A percentile compares a stretch with the other conserved stretches of the same genome.
These are phyloP conservation scores for Rhagonycha fulva DNA, from an alignment of 2,888 invertebrate species.

Conservation along the genomic window DNA sequence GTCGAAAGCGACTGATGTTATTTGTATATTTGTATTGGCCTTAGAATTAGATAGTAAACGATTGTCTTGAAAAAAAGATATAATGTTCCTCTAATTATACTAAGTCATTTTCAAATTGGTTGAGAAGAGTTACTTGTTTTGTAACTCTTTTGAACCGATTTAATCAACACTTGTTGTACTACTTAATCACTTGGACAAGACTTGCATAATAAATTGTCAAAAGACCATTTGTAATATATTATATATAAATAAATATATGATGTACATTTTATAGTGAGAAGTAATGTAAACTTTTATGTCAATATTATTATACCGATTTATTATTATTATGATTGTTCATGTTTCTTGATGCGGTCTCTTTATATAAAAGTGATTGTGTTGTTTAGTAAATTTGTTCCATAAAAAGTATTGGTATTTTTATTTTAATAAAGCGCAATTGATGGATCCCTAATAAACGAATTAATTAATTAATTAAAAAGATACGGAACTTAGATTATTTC, in stretches of 20 bases:
- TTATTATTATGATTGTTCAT: conserved; percentile 48
- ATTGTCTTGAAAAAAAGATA: conserved; percentile 52
- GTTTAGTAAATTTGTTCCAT: conserved; percentile 56
- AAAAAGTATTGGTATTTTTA: conserved; percentile 34
- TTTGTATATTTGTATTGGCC: conserved; percentile 40
- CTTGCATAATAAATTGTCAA: conserved; percentile 47
- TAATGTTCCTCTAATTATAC: conserved; percentile 56
- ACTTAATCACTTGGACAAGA: conserved; percentile 52
- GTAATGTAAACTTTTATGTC: conserved; percentile 52
- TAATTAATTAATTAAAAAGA: no score
- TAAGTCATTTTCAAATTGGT: conserved; percentile 57
- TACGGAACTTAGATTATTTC: no score
- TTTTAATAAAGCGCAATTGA: neutral
- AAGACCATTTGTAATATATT: conserved; percentile 54
- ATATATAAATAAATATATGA: conserved; percentile 37
- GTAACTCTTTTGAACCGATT: conserved; percentile 18
- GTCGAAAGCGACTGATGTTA: conserved; percentile 32
- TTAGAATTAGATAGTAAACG: conserved; percentile 44
- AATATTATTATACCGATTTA: conserved; percentile 44
- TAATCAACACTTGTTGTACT: conserved; percentile 46
- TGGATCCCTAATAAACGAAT: neutral
- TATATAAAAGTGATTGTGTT: conserved; percentile 53
- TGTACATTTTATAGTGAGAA: conserved; percentile 51
- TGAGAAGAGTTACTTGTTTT: conserved; percentile 30
- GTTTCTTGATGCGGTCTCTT: conserved; percentile 52